A percentile compares a stretch with the other conserved stretches of the same genome.
These are phyloP conservation scores for Seriola rivoliana DNA, from an alignment of 2,113 vertebrate genomes.

Conservation along the genomic window DNA sequence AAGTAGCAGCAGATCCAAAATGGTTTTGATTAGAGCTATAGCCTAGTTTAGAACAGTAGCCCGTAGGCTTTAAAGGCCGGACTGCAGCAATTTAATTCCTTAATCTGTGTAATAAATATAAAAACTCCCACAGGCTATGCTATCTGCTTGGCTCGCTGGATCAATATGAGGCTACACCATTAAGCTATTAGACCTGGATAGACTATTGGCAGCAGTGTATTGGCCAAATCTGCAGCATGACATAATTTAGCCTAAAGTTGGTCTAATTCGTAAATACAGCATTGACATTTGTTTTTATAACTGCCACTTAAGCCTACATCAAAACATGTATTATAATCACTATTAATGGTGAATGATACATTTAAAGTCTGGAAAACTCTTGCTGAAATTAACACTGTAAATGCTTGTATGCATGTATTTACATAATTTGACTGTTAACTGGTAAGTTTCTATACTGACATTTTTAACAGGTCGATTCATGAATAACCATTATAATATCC, in stretches of 20 bases:
- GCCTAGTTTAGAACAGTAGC: slow-evolving; percentile 52
- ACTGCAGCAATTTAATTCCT: slow-evolving; percentile 65
- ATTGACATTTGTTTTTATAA: slow-evolving; percentile 36
- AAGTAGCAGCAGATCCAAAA: slow-evolving; percentile 45
- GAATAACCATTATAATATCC: not conserved
- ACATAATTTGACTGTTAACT: not conserved
- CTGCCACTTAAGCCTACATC: slow-evolving; percentile 2
- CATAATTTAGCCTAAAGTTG: slow-evolving; percentile 50
- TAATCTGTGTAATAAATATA: slow-evolving; percentile 72
- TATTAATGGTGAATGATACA: not conserved
- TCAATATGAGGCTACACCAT: slow-evolving; percentile 64
- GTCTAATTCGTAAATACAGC: slow-evolving; percentile 23
- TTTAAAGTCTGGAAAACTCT: slow-evolving; percentile 10
- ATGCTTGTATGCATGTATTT: no score
- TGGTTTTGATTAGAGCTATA: slow-evolving; percentile 50
- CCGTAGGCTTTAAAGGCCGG: slow-evolving; percentile 27
- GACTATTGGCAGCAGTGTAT: slow-evolving; percentile 49
- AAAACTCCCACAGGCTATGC: slow-evolving; percentile 61
- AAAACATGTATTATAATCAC: slow-evolving; percentile 7
- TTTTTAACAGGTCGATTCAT: no score
- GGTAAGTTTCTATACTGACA: not conserved
- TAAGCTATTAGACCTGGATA: slow-evolving; percentile 60
- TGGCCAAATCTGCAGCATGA: slow-evolving; percentile 48
- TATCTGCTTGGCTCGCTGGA: slow-evolving; percentile 54
- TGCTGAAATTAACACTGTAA: not conserved